These are phyloP conservation scores for Patella ulyssiponensis DNA, from an alignment of 2,888 invertebrate species.

Conservation along the genomic window DNA sequence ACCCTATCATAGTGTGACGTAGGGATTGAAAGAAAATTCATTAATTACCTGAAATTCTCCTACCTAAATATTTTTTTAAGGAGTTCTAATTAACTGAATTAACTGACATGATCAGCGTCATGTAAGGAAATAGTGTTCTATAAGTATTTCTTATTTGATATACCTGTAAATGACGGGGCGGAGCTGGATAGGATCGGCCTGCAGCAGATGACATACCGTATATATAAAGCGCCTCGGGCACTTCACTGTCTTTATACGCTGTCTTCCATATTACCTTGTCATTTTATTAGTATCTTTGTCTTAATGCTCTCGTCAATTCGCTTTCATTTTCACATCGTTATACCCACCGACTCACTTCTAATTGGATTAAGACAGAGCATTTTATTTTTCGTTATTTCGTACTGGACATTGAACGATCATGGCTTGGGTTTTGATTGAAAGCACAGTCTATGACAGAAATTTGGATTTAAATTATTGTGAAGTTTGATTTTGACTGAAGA, in stretches of 20 bases:
- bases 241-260: not conserved
- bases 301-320: not conserved
- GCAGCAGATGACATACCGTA: not conserved
- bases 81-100: no score
- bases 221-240: not conserved
- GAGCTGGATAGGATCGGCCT: constrained; percentile 2
- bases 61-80: no score
- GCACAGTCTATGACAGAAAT: not conserved
- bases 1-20: no score
- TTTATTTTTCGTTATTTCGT: not conserved
- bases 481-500: not conserved
- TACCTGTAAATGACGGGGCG: not conserved
- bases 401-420: no score
- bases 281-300: not conserved
- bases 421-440: no score
- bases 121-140: no score
- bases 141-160: no score
- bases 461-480: not conserved
- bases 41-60: no score
- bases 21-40: no score
- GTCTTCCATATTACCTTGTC: not conserved
- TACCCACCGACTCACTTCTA: not conserved
- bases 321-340: constrained; percentile 6
- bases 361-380: not conserved
- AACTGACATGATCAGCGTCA: no score